Percentiles rank a stretch among this genome's conserved stretches.
Conservation (phyloP, 2,113 vertebrate genomes). For the Natator depressus region DNA sequence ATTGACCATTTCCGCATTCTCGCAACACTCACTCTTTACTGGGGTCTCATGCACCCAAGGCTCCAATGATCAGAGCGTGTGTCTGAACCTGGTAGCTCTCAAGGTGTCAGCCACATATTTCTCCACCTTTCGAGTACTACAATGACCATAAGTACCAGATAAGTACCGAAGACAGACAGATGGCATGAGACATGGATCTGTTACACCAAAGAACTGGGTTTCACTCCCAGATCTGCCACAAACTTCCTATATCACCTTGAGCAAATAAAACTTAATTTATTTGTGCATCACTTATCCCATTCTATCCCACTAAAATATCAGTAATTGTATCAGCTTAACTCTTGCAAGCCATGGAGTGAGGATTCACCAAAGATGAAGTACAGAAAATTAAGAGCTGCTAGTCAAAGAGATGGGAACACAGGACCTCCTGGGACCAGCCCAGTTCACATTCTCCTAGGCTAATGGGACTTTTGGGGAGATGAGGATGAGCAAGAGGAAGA, state of each 20-base stretch:
- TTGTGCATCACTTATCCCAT: neutral
- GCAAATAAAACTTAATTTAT: neutral
- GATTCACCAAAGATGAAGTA: conserved; percentile 37
- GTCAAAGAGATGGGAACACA: neutral
- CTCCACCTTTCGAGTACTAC: too few species aligned
- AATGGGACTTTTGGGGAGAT: neutral
- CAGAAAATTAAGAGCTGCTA: conserved; percentile 39
- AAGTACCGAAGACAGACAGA: neutral
- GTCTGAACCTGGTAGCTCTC: too few species aligned
- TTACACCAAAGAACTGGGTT: neutral
- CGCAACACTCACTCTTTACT: too few species aligned
- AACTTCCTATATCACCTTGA: conserved; percentile 12
- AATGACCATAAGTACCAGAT: neutral
- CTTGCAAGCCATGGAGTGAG: conserved; percentile 24
- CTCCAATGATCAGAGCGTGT: too few species aligned
- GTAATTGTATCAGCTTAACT: neutral
- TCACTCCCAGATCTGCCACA: conserved; percentile 13
- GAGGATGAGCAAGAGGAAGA: conserved; percentile 27
- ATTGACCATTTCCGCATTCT: too few species aligned
- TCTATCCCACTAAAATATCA: neutral
- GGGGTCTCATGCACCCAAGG: too few species aligned
- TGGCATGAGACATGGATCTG: neutral
- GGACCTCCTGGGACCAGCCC: conserved; percentile 27
- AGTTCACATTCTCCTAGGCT: conserved; percentile 35
- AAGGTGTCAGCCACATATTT: too few species aligned